These are phyloP conservation scores for Calcarius lapponicus DNA, from an alignment of 2,797 vertebrate genomes.

Conservation along the genomic window DNA sequence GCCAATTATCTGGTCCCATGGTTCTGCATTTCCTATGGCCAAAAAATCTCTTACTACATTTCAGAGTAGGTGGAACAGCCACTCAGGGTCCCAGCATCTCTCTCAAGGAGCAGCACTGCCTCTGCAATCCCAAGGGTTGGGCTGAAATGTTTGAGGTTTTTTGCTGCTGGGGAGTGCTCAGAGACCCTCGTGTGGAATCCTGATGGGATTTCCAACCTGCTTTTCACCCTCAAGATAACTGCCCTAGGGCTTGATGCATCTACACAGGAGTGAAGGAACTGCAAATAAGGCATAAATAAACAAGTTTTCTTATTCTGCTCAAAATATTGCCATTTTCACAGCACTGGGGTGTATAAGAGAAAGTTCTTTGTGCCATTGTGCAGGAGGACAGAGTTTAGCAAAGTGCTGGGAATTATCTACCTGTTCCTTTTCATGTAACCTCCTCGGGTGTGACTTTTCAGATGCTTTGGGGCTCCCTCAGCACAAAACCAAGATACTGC, in stretches of 20 bases:
- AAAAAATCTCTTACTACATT: background rate
- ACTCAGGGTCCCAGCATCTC: rapidly evolving
- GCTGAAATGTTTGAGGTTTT: background rate
- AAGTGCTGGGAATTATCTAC: background rate
- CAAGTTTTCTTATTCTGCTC: background rate
- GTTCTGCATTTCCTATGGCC: background rate
- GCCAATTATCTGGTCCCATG: background rate
- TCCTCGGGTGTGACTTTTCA: background rate
- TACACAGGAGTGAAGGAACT: background rate
- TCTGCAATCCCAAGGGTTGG: background rate
- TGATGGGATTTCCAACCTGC: background rate
- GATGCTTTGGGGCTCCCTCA: background rate
- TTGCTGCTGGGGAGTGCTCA: background rate
- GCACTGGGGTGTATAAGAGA: background rate
- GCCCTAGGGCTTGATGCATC: background rate
- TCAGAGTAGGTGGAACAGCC: background rate
- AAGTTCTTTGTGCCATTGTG: rapidly evolving
- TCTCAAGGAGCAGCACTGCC: rapidly evolving
- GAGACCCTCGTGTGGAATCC: background rate
- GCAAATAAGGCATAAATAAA: background rate
- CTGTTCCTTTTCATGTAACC: background rate
- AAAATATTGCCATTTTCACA: background rate
- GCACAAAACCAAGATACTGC: rapidly evolving
- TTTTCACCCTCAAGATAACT: background rate
- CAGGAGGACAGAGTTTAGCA: background rate